Conservation (phyloP, 2,113 vertebrate species). For the Actenoides lindsayi region DNA sequence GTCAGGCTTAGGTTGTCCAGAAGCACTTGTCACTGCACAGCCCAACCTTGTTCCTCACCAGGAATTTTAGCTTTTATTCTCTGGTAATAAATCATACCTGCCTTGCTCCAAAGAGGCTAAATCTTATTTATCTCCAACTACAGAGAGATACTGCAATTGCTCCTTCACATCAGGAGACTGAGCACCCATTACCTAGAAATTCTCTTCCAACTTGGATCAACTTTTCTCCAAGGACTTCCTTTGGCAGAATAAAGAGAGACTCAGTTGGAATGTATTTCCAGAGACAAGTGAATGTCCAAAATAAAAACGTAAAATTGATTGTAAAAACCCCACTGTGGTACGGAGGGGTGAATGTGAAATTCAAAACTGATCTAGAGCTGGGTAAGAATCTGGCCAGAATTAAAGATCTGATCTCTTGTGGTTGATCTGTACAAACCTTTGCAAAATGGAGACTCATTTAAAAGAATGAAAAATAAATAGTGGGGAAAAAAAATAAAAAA, state of each 20-base stretch:
- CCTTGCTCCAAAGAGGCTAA: neutral
- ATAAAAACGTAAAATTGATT: neutral
- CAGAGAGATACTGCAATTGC: neutral
- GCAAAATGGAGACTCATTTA: neutral
- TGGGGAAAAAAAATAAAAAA: neutral
- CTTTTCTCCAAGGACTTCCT: neutral
- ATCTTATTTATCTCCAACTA: neutral
- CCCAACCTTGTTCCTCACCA: neutral
- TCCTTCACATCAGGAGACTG: neutral
- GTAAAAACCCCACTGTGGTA: neutral
- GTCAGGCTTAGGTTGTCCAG: neutral
- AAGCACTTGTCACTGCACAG: neutral
- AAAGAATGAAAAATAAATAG: neutral
- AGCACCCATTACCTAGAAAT: neutral
- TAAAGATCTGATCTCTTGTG: neutral
- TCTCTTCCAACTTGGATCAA: neutral
- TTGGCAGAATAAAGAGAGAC: neutral
- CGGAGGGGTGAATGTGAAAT: neutral
- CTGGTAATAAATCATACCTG: neutral
- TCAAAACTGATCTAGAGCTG: neutral
- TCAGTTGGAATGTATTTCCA: neutral
- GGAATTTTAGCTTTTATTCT: neutral
- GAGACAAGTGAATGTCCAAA: neutral
- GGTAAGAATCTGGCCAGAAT: neutral
- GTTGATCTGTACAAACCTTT: neutral